A percentile compares a stretch with the other conserved stretches of the same genome.
These are phyloP conservation scores for Sisyra nigra DNA, from an alignment of 2,888 invertebrate species.

Conservation along the genomic window DNA sequence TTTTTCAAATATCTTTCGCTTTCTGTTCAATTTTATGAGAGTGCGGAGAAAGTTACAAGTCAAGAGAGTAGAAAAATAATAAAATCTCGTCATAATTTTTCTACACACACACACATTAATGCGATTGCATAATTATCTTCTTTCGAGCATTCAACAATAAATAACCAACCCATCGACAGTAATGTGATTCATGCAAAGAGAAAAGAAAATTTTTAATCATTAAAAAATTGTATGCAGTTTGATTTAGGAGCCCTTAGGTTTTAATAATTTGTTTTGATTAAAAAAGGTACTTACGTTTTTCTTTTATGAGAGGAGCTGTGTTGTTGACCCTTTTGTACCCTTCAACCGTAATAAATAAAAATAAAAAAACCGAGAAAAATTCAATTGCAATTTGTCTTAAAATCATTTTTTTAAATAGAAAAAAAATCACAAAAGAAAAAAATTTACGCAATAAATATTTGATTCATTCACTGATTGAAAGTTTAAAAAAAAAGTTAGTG, in stretches of 20 bases:
- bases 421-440: background rate
- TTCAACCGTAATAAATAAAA: constrained; percentile 6
- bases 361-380: constrained; percentile 2
- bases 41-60: too few relatives aligned
- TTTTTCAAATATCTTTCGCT: too few relatives aligned
- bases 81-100: too few relatives aligned
- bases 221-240: too few relatives aligned
- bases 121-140: background rate
- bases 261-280: background rate
- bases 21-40: too few relatives aligned
- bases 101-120: too few relatives aligned
- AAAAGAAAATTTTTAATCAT: too few relatives aligned
- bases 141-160: background rate
- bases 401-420: background rate
- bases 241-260: too few relatives aligned
- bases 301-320: constrained; percentile 25
- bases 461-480: background rate
- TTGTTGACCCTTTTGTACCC: constrained; percentile 18
- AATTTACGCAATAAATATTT: background rate
- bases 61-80: too few relatives aligned
- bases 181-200: background rate
- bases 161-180: background rate
- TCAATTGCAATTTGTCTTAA: constrained; percentile 1
- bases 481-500: background rate
- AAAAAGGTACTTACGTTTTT: constrained; percentile 27